A percentile compares a stretch with the other conserved stretches of the same genome.
These are phyloP conservation scores for Trachymyrmex septentrionalis DNA, from an alignment of 1,140 invertebrate species.

Conservation along the genomic window DNA sequence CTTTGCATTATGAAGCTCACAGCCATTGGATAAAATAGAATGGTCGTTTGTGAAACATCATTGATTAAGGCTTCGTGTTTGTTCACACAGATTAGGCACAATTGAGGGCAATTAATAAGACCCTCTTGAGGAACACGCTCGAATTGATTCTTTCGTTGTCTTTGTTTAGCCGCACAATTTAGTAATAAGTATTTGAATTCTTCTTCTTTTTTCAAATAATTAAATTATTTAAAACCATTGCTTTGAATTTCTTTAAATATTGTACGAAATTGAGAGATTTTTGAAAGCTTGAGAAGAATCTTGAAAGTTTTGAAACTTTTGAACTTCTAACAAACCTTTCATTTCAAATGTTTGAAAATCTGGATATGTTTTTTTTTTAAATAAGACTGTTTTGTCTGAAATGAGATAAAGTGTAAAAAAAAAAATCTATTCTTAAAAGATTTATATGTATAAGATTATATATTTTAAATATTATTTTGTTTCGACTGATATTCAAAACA, in stretches of 20 bases:
- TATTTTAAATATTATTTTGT: background rate
- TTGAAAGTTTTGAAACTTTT: background rate
- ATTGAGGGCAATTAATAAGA: background rate
- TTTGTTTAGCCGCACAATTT: background rate
- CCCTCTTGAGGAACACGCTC: background rate
- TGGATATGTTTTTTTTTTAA: no score
- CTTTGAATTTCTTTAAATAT: background rate
- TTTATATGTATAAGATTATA: background rate
- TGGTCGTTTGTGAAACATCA: constrained; percentile 59
- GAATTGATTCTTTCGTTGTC: background rate
- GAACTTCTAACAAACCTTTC: background rate
- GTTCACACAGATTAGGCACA: background rate
- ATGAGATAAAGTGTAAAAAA: background rate
- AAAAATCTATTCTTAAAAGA: background rate
- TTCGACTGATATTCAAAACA: background rate
- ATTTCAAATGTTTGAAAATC: background rate
- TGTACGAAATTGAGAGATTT: background rate
- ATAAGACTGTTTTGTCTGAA: no score
- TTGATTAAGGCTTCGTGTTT: constrained; percentile 67
- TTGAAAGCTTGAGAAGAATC: background rate
- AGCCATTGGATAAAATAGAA: constrained; percentile 79
- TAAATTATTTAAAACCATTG: background rate
- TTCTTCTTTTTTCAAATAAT: background rate
- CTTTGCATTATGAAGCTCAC: constrained; percentile 78
- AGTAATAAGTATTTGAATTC: background rate